Percentiles rank a stretch among this genome's conserved stretches.
phyloP scores from a whole-genome alignment of 2,888 invertebrate genomes.

The Agrochola lychnidis region DNA sequence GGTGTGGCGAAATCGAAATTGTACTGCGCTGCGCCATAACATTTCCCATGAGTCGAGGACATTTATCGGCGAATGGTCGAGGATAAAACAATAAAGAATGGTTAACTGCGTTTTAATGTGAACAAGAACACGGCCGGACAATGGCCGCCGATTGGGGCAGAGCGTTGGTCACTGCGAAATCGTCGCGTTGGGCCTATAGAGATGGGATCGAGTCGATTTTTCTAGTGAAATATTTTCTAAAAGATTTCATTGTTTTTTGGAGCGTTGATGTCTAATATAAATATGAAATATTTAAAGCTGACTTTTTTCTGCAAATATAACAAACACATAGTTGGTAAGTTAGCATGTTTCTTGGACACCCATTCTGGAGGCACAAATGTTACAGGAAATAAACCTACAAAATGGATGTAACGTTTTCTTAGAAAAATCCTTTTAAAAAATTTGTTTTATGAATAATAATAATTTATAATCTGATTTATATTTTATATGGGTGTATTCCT shows the following conservation, averaged over 20 bases:
- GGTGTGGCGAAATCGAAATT: constrained; percentile 80
- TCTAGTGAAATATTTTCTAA: neutral
- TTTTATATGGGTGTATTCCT: too few species aligned
- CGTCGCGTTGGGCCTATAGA: constrained; percentile 71
- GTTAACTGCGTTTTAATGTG: constrained; percentile 90
- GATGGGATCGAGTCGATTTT: constrained; percentile 43
- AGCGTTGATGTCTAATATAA: neutral
- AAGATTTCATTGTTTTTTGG: neutral
- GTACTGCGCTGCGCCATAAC: constrained; percentile 74
- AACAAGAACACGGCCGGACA: constrained; percentile 88
- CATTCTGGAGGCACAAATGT: neutral
- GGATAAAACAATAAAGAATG: constrained; percentile 90
- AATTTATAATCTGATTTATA: too few species aligned
- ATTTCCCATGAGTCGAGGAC: constrained; percentile 88
- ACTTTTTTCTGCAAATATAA: neutral
- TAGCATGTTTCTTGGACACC: neutral
- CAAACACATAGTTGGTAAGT: neutral
- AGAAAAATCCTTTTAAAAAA: neutral
- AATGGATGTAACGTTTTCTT: neutral
- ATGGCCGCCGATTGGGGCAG: constrained; percentile 86
- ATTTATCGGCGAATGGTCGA: constrained; percentile 85
- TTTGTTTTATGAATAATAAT: too few species aligned
- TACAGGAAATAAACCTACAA: neutral
- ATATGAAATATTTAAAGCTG: too few species aligned
- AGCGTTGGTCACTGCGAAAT: constrained; percentile 84